Evolutionary conservation across 2,888 invertebrate species (phyloP).

Genomic region (Hirtodrosophila alboralis): DNA sequence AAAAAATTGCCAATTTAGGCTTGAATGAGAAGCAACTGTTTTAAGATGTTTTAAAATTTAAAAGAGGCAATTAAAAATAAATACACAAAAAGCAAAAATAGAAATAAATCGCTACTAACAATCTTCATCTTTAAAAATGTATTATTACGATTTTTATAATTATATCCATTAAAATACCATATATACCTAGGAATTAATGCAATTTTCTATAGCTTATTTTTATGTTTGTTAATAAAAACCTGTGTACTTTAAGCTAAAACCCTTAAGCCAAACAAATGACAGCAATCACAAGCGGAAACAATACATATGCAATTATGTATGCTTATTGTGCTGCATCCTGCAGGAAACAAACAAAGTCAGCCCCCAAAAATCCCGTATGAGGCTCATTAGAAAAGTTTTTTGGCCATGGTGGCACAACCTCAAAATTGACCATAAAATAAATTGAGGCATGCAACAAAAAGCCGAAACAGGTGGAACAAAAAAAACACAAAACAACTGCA

Average conservation of each 20-base stretch:
- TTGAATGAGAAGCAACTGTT: too few relatives aligned
- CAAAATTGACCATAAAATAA: slow-evolving; percentile 66
- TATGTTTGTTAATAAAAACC: too few relatives aligned
- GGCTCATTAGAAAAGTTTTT: slow-evolving; percentile 70
- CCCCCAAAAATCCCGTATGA: slow-evolving; percentile 57
- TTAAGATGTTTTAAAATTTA: too few relatives aligned
- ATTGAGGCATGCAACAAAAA: slow-evolving; percentile 54
- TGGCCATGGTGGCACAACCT: slow-evolving; percentile 32
- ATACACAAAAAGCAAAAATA: too few relatives aligned
- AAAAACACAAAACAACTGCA: slow-evolving; percentile 59
- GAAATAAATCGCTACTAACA: too few relatives aligned
- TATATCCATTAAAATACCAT: too few relatives aligned
- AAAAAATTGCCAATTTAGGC: too few relatives aligned
- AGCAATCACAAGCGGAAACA: slow-evolving; percentile 39
- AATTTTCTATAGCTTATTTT: too few relatives aligned
- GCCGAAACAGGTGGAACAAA: slow-evolving; percentile 34
- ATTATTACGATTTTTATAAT: too few relatives aligned
- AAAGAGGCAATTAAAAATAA: too few relatives aligned
- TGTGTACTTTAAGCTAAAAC: slow-evolving; percentile 14
- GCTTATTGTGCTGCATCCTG: slow-evolving; percentile 53
- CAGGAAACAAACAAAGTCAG: slow-evolving; percentile 43
- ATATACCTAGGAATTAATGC: too few relatives aligned
- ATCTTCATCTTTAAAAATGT: too few relatives aligned
- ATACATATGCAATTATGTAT: slow-evolving; percentile 58
- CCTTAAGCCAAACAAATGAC: slow-evolving; percentile 2